A percentile compares a stretch with the other conserved stretches of the same genome.
These are phyloP conservation scores for Chrysoperla carnea DNA, from an alignment of 1,140 invertebrate genomes.

Conservation along the genomic window DNA sequence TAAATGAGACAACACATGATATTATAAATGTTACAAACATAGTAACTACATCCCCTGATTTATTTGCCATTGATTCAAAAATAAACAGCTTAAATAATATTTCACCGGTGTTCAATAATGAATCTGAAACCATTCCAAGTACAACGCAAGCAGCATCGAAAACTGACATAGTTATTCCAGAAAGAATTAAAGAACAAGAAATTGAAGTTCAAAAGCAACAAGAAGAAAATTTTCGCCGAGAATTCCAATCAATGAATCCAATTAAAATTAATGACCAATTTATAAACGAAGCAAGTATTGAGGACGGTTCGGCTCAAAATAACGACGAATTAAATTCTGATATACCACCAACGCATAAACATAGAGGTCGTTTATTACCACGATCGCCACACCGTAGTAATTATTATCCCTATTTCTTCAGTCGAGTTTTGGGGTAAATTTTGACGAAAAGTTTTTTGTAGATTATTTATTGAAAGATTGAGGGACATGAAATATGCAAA, in stretches of 20 bases:
- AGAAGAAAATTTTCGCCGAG: background rate
- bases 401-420: conserved; percentile 29
- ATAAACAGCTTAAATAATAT: background rate
- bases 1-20: background rate
- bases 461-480: too few species aligned
- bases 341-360: conserved; percentile 17
- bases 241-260: background rate
- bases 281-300: background rate
- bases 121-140: background rate
- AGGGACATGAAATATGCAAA: too few species aligned
- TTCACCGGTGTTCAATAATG: background rate
- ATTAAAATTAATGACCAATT: too few species aligned
- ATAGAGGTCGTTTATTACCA: conserved; percentile 18
- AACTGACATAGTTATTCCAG: conserved; percentile 3
- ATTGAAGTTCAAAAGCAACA: conserved; percentile 3
- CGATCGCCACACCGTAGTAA: conserved; percentile 19
- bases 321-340: conserved; percentile 12
- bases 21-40: background rate
- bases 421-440: conserved; percentile 25
- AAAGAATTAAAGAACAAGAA: conserved; percentile 5
- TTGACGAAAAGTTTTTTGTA: too few species aligned
- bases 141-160: conserved; percentile 1
- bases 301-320: background rate
- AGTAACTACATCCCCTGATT: too few species aligned
- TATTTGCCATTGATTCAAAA: background rate